Evolutionary conservation across 2,797 vertebrate genomes (phyloP), one percentile per base, ranked within the genome.

Genomic region (Gobio occitaniae): DNA sequence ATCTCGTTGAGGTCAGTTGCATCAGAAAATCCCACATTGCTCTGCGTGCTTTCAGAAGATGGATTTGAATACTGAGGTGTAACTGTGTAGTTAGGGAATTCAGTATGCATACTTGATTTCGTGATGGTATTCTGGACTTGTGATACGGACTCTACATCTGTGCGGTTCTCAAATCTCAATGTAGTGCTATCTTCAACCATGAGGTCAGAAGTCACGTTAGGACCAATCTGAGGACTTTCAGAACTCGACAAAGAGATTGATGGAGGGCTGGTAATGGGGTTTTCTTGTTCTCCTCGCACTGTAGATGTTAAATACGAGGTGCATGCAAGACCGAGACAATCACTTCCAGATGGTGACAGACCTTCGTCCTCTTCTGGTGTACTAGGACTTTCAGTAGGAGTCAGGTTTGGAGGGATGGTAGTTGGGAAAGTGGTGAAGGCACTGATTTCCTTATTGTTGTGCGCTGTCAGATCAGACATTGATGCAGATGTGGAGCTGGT

Each of bases 21-120:
- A 44, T 47, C 52, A 1, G 50, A 52, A 80, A 80, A 25, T 68
- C 44, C 78, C 65, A 41, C 36, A 61, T 47, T 56, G 38, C 80
- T 44, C 50, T 48, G 70, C 1, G 17, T 17, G 59, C 25, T 48
- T 79, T 48, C 19, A 6, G 38, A 79, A 6, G 83, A 47, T 70
- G 21, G 8, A 32, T 17, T 3, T 12, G 21, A 76, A 83, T 69
- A 15, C 21, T n/a, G 78, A 66, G 74, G 29, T 3, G 87, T 85
- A 29, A 77, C 16, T 3, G 84, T 83, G 36, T 29, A 69, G 6
- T 79, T 2, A 84, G 0, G 52, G 29, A 77, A 6, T 36, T 71
- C 50, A 54, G 78, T 2, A 25, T 76, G 7, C 52, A 29, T 47
- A 15, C 11, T 25, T 8, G 54, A 52, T 54, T n/a, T n/a, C 56